phyloP scores from a whole-genome alignment of 2,888 invertebrate genomes.

The Ypsolopha sequella region DNA sequence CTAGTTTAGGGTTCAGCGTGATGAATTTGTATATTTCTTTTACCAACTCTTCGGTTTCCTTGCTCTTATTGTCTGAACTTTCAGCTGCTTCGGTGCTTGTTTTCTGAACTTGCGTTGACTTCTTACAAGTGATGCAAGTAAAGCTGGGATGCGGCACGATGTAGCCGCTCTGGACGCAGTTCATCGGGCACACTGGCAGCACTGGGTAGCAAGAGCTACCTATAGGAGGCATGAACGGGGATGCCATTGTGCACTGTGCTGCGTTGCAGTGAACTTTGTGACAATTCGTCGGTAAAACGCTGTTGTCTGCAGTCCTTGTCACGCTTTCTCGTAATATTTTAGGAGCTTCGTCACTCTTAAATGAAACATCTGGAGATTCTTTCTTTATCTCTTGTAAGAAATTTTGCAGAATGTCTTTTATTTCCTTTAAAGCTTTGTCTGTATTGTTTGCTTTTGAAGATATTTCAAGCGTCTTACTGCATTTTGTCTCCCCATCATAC shows the following conservation, averaged over 20 bases:
- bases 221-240: slow-evolving; percentile 26
- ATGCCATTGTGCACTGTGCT: slow-evolving; percentile 12
- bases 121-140: slow-evolving; percentile 34
- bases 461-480: neutral
- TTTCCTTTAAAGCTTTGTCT: slow-evolving; percentile 52
- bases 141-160: slow-evolving; percentile 35
- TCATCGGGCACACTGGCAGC: slow-evolving; percentile 45
- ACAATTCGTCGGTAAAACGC: too few species aligned
- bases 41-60: slow-evolving; percentile 47
- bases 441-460: slow-evolving; percentile 25
- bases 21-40: slow-evolving; percentile 57
- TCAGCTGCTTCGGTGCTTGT: slow-evolving; percentile 17
- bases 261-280: too few species aligned
- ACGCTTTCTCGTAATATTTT: neutral
- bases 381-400: slow-evolving; percentile 55
- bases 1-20: slow-evolving; percentile 27
- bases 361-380: slow-evolving; percentile 15
- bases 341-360: neutral
- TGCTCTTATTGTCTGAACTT: slow-evolving; percentile 12
- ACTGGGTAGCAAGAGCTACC: slow-evolving; percentile 46
- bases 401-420: slow-evolving; percentile 50
- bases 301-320: too few species aligned
- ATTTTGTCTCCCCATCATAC: too few species aligned
- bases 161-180: slow-evolving; percentile 39
- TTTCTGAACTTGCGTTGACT: slow-evolving; percentile 13